These are phyloP conservation scores for Phortica variegata DNA, from an alignment of 1,140 invertebrate species.

Conservation along the genomic window DNA sequence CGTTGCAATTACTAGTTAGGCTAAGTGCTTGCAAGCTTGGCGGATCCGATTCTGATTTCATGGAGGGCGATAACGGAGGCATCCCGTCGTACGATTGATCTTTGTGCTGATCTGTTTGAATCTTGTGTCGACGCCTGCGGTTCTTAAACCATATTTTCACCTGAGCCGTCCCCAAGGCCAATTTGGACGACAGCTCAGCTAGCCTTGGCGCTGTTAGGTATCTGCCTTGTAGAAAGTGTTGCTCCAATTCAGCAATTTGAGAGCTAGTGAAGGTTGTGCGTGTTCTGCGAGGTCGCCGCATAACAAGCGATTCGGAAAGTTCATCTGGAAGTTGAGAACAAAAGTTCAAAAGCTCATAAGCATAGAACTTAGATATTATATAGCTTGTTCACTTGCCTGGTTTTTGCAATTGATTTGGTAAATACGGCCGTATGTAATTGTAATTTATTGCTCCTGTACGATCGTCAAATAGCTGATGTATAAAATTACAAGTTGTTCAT, in stretches of 20 bases:
- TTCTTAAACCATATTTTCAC: constrained; percentile 84
- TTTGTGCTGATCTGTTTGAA: constrained; percentile 45
- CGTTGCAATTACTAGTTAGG: constrained; percentile 9
- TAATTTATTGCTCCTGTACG: constrained; percentile 48
- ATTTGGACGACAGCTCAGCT: constrained; percentile 73
- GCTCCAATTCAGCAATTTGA: constrained; percentile 70
- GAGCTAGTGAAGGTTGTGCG: constrained; percentile 79
- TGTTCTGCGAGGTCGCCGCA: constrained; percentile 55
- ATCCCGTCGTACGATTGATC: constrained; percentile 43
- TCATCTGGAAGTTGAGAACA: constrained; percentile 34
- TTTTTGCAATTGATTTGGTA: constrained; percentile 43
- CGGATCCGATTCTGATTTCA: constrained; percentile 33
- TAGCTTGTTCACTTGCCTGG: constrained; percentile 30
- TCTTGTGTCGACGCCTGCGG: constrained; percentile 45
- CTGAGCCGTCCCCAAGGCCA: constrained; percentile 78
- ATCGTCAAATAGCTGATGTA: constrained; percentile 42
- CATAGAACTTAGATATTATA: neutral
- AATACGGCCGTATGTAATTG: constrained; percentile 47
- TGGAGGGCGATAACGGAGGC: constrained; percentile 25
- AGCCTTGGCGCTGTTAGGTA: constrained; percentile 79
- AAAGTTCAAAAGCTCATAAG: too few relatives aligned
- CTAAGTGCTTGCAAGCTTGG: constrained; percentile 38
- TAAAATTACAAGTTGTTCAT: constrained; percentile 2
- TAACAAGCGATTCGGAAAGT: constrained; percentile 41
- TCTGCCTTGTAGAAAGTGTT: constrained; percentile 62